phyloP scores from a whole-genome alignment of 2,113 vertebrate species.

The Mustela nigripes region DNA sequence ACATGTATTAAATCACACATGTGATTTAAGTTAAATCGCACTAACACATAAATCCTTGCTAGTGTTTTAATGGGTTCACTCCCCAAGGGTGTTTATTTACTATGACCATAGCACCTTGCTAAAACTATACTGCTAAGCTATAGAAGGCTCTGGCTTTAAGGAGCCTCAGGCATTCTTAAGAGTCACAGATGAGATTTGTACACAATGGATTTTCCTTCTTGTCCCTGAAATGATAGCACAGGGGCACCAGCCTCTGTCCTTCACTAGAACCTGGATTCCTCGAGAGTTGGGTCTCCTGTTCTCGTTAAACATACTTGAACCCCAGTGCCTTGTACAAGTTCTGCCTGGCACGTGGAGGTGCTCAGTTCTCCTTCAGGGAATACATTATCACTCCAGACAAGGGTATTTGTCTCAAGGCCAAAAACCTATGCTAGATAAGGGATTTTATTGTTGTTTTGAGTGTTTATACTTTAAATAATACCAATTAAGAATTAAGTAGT shows the following conservation, averaged over 20 bases:
- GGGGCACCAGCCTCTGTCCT: not conserved
- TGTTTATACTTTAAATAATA: not conserved
- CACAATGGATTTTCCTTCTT: not conserved
- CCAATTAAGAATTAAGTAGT: not conserved
- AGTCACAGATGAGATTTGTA: not conserved
- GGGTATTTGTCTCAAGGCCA: not conserved
- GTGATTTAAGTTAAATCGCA: not conserved
- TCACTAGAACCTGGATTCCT: not conserved
- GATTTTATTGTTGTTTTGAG: slow-evolving; percentile 9
- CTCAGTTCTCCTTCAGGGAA: not conserved
- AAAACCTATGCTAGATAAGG: not conserved
- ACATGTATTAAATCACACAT: no score
- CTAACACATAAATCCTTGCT: not conserved
- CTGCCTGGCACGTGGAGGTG: not conserved
- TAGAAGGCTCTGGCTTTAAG: not conserved
- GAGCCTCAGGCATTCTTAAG: not conserved
- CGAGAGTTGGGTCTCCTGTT: not conserved
- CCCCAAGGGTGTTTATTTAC: not conserved
- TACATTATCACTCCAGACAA: not conserved
- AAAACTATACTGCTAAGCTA: not conserved
- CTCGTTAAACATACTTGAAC: not conserved
- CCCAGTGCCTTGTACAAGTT: not conserved
- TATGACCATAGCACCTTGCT: not conserved
- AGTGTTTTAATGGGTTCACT: slow-evolving; percentile 12
- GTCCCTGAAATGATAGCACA: not conserved